Conservation (phyloP, 53 echinoderm and acorn worm species). For the Crossaster papposus region DNA sequence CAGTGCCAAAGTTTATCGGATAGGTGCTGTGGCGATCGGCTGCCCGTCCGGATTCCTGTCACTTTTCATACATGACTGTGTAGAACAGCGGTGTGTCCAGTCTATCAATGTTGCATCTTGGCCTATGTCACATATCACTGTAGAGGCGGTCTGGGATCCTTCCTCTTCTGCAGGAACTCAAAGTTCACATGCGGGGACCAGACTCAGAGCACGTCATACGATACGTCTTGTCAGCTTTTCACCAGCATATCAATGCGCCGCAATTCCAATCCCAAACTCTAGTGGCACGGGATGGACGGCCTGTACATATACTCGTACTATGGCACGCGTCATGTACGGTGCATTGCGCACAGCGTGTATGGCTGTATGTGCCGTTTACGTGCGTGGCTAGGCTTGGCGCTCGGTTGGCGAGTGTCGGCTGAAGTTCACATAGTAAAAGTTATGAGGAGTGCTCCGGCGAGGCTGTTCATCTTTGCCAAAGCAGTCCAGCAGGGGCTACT, state of each 20-base stretch:
- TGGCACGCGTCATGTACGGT: neutral
- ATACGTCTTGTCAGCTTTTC: neutral
- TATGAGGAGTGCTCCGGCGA: neutral
- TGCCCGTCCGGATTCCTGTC: neutral
- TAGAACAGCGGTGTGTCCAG: slow-evolving; percentile 10
- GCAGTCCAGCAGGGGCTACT: slow-evolving; percentile 9
- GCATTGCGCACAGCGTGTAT: neutral
- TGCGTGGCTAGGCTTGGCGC: neutral
- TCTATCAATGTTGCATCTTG: neutral
- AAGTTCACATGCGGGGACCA: neutral
- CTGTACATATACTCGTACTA: no score
- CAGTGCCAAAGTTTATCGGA: neutral
- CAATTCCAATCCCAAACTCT: neutral
- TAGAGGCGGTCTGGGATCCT: neutral
- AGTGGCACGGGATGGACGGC: neutral
- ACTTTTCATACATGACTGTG: slow-evolving; percentile 7
- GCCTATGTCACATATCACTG: neutral
- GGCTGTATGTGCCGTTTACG: neutral
- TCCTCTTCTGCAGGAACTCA: neutral
- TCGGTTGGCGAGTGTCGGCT: neutral
- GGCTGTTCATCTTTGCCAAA: neutral
- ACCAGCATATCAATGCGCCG: neutral
- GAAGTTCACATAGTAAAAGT: neutral
- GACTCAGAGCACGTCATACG: neutral
- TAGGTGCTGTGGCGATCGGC: neutral